These are phyloP conservation scores for Dicyrtoma fusca DNA, from an alignment of 2,888 invertebrate species.

Conservation along the genomic window DNA sequence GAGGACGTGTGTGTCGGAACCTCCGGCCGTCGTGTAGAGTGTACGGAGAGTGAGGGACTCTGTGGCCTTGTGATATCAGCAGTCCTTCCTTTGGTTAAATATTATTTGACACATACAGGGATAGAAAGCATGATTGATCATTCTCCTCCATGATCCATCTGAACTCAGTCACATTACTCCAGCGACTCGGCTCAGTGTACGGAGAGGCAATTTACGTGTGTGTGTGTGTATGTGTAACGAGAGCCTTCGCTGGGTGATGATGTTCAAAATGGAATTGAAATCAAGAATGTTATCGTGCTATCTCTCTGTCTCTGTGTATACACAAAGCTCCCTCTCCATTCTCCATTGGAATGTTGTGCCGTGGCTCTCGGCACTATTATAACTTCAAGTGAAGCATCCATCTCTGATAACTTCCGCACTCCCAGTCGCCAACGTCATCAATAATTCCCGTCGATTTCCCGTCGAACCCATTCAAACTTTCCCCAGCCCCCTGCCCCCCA, in stretches of 20 bases:
- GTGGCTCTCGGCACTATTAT: neutral
- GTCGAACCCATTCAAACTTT: slow-evolving; percentile 14
- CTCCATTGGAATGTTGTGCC: too few relatives aligned
- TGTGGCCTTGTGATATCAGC: neutral
- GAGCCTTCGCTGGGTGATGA: too few relatives aligned
- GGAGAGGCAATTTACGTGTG: too few relatives aligned
- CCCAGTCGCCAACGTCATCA: slow-evolving; percentile 35
- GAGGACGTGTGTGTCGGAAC: too few relatives aligned
- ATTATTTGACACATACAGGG: slow-evolving; percentile 38
- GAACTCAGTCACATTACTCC: neutral
- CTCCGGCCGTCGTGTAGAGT: neutral
- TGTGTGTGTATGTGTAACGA: too few relatives aligned
- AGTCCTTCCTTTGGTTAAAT: slow-evolving; percentile 25
- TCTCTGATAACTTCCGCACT: slow-evolving; percentile 40
- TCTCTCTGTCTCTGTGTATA: neutral
- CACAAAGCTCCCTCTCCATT: too few relatives aligned
- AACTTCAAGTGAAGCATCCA: slow-evolving; percentile 24
- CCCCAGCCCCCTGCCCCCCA: neutral
- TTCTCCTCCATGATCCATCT: slow-evolving; percentile 13
- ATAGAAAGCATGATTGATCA: slow-evolving; percentile 40
- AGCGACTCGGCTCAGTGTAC: neutral
- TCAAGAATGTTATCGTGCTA: neutral
- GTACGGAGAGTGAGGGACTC: neutral
- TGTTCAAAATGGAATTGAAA: too few relatives aligned
- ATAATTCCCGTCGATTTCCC: slow-evolving; percentile 17